Conservation (phyloP, 2,888 invertebrate species). For the Himalopsyche japonica region DNA sequence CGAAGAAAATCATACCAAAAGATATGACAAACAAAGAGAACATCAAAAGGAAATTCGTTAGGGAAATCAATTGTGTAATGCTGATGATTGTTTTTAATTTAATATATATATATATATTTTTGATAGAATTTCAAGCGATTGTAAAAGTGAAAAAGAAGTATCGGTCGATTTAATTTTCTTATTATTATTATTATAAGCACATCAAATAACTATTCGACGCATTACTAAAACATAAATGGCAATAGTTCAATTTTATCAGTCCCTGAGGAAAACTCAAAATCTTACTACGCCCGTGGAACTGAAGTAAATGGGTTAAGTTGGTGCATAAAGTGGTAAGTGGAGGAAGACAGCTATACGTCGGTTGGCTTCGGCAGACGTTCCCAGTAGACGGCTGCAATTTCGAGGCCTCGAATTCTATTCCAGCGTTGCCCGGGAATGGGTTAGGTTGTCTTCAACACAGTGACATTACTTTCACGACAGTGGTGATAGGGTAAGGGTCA, state of each 20-base stretch:
- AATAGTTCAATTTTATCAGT: background rate
- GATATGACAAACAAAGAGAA: too few relatives aligned
- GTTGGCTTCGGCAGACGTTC: background rate
- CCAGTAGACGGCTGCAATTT: conserved; percentile 11
- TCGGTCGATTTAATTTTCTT: too few relatives aligned
- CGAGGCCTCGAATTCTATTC: conserved; percentile 9
- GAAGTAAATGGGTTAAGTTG: conserved; percentile 4
- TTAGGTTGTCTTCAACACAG: background rate
- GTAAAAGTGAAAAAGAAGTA: too few relatives aligned
- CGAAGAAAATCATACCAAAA: too few relatives aligned
- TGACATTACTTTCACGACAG: background rate
- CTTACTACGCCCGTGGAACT: background rate
- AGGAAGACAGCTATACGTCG: conserved; percentile 13
- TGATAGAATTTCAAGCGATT: too few relatives aligned
- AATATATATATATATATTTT: too few relatives aligned
- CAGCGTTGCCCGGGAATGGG: background rate
- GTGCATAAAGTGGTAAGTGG: conserved; percentile 22
- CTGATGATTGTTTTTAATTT: too few relatives aligned
- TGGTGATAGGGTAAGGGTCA: background rate
- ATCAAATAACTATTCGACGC: background rate
- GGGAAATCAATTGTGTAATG: too few relatives aligned
- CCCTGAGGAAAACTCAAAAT: background rate
- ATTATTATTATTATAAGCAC: too few relatives aligned
- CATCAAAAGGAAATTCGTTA: too few relatives aligned
- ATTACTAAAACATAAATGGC: background rate